These are phyloP conservation scores for Taurulus bubalis DNA, from an alignment of 2,113 vertebrate genomes.

Conservation along the genomic window DNA sequence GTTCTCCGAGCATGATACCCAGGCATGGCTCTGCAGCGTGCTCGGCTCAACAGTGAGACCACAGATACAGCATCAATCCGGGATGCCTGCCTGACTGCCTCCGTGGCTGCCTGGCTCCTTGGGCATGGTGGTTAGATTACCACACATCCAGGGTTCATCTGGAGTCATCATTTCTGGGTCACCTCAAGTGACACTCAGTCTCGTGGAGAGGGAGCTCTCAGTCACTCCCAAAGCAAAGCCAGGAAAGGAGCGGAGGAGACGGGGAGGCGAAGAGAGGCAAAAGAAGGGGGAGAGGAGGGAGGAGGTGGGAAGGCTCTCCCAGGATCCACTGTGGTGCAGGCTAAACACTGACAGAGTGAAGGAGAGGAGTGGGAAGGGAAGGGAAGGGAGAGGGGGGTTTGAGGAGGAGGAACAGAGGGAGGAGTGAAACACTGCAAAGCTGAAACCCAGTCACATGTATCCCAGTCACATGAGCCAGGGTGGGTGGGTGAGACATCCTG, in stretches of 20 bases:
- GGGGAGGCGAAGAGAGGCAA: slow-evolving; percentile 6
- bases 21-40: slow-evolving; percentile 38
- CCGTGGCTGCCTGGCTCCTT: slow-evolving; percentile 40
- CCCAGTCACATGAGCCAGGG: slow-evolving; percentile 68
- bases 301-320: slow-evolving; percentile 64
- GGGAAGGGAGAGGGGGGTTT: slow-evolving; percentile 5
- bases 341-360: slow-evolving; percentile 75
- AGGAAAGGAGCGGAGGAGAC: slow-evolving; percentile 44
- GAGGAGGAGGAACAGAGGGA: slow-evolving; percentile 57
- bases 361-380: slow-evolving; percentile 60
- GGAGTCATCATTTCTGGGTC: slow-evolving; percentile 81
- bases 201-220: slow-evolving; percentile 61
- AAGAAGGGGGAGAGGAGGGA: not conserved
- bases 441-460: slow-evolving; percentile 67
- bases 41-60: slow-evolving; percentile 35
- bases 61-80: slow-evolving; percentile 37
- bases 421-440: slow-evolving; percentile 66
- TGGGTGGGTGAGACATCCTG: slow-evolving; percentile 66
- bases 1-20: slow-evolving; percentile 59
- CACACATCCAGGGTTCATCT: slow-evolving; percentile 77
- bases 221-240: slow-evolving; percentile 59
- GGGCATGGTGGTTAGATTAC: slow-evolving; percentile 72
- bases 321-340: slow-evolving; percentile 66
- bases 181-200: slow-evolving; percentile 73
- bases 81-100: slow-evolving; percentile 19